Conservation (phyloP, 1,140 invertebrate genomes). For the Pantala flavescens region DNA sequence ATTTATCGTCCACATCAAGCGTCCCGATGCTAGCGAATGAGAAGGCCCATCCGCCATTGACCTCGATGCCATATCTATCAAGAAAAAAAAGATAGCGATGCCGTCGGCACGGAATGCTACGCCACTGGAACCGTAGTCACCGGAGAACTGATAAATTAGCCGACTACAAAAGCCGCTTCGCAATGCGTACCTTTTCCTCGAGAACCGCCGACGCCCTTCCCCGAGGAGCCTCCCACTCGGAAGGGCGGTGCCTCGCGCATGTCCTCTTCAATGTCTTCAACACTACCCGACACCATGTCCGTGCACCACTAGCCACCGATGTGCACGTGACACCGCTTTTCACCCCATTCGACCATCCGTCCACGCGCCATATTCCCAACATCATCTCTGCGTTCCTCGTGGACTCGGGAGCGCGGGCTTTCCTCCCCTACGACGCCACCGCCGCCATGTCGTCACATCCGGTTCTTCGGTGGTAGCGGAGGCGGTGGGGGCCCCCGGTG, state of each 20-base stretch:
- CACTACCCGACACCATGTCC: neutral
- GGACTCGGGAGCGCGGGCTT: constrained; percentile 15
- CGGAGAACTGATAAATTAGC: neutral
- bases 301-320: constrained; percentile 16
- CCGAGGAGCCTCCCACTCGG: neutral
- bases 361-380: constrained; percentile 18
- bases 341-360: constrained; percentile 14
- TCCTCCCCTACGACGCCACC: constrained; percentile 8
- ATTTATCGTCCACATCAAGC: too few relatives aligned
- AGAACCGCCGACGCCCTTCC: neutral
- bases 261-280: neutral
- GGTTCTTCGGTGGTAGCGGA: neutral
- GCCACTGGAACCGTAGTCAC: too few relatives aligned
- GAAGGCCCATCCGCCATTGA: too few relatives aligned
- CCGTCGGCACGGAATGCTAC: too few relatives aligned
- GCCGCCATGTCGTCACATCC: constrained; percentile 1
- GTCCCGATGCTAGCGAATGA: too few relatives aligned
- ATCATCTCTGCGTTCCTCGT: constrained; percentile 14
- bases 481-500: neutral
- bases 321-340: constrained; percentile 1
- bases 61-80: too few relatives aligned
- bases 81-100: too few relatives aligned
- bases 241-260: neutral
- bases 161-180: neutral
- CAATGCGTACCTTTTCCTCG: neutral